Percentiles rank a stretch among this genome's conserved stretches.
Evolutionary conservation across 2,113 vertebrate genomes (phyloP).

Genomic region (Halichoeres trimaculatus): DNA sequence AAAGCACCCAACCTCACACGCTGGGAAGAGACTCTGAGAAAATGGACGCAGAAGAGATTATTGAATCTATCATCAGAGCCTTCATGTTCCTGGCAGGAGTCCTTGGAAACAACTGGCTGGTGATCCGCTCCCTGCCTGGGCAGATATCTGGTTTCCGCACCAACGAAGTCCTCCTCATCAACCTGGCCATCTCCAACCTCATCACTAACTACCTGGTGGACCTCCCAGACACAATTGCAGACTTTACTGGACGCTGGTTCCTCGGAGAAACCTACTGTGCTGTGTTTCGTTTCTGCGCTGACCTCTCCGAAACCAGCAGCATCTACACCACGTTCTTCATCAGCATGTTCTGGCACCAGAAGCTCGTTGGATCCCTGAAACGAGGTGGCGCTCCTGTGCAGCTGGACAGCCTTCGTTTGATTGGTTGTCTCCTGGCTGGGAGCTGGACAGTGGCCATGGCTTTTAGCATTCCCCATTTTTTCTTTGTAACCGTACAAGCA

Average conservation of each 20-base stretch:
- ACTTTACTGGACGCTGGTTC: slow-evolving; percentile 74
- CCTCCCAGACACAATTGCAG: slow-evolving; percentile 75
- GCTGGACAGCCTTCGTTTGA: slow-evolving; percentile 74
- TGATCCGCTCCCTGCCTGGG: slow-evolving; percentile 66
- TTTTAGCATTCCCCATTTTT: slow-evolving; percentile 77
- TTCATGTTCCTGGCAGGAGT: slow-evolving; percentile 79
- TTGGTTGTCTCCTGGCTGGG: slow-evolving; percentile 64
- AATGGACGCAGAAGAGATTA: slow-evolving; percentile 63
- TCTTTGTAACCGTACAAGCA: slow-evolving; percentile 42
- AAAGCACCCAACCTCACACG: not conserved
- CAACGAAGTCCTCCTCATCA: slow-evolving; percentile 81
- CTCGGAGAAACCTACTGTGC: slow-evolving; percentile 73
- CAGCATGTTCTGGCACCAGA: slow-evolving; percentile 83
- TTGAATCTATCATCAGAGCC: slow-evolving; percentile 67
- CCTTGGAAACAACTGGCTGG: slow-evolving; percentile 82
- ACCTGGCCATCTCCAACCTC: slow-evolving; percentile 83
- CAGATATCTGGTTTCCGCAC: slow-evolving; percentile 65
- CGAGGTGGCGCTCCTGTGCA: slow-evolving; percentile 68
- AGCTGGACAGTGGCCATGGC: slow-evolving; percentile 73
- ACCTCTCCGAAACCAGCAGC: slow-evolving; percentile 84
- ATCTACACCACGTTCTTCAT: slow-evolving; percentile 84
- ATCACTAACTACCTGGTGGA: slow-evolving; percentile 85
- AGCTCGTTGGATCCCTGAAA: slow-evolving; percentile 81
- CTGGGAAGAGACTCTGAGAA: not conserved
- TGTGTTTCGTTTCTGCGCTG: slow-evolving; percentile 73